These are phyloP conservation scores for Centropus unirufus DNA, from an alignment of 2,113 vertebrate genomes.

Conservation along the genomic window DNA sequence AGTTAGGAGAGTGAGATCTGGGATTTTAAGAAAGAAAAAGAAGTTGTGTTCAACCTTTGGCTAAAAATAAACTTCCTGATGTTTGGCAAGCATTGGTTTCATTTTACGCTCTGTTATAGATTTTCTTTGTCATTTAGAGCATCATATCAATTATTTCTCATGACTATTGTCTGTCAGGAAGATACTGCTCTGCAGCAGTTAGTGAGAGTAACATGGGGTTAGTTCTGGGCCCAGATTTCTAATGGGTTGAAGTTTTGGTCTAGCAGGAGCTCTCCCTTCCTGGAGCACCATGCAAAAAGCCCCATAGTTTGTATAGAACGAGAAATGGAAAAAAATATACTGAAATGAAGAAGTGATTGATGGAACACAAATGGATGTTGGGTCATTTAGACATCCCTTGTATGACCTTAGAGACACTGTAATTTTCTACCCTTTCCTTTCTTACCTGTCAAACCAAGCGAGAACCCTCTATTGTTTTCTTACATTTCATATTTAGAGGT, in stretches of 20 bases:
- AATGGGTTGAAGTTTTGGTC: not conserved
- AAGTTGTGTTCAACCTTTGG: not conserved
- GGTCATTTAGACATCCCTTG: not conserved
- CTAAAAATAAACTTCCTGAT: not conserved
- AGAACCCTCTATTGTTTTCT: not conserved
- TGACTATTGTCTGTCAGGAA: not conserved
- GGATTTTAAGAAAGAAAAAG: not conserved
- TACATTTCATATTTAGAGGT: not conserved
- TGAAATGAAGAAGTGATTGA: not conserved
- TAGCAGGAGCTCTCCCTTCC: not conserved
- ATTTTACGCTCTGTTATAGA: not conserved
- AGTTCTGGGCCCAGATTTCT: not conserved
- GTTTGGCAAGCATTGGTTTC: not conserved
- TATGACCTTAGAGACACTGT: not conserved
- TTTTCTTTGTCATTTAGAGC: not conserved
- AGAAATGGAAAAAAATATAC: not conserved
- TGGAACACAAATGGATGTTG: not conserved
- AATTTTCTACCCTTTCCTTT: not conserved
- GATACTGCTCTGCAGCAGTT: not conserved
- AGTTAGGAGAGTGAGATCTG: not conserved
- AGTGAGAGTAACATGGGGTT: not conserved
- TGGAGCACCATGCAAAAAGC: not conserved
- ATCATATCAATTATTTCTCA: not conserved
- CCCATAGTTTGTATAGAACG: not conserved
- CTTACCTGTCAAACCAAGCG: not conserved